phyloP scores from a whole-genome alignment of 2,797 vertebrate species.

The Tachyglossus aculeatus region DNA sequence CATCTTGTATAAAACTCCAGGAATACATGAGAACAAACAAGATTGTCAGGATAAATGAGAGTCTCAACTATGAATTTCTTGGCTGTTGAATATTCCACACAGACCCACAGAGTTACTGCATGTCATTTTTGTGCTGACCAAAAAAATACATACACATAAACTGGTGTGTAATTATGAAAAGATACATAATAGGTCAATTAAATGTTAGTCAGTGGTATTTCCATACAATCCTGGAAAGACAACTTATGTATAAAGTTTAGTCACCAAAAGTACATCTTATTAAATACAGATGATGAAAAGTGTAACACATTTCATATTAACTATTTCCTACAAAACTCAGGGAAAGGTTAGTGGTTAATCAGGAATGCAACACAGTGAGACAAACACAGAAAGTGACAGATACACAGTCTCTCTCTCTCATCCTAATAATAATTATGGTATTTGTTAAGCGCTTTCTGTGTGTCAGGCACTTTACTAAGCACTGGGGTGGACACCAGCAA shows the following conservation, averaged over 20 bases:
- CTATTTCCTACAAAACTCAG: conserved; percentile 13
- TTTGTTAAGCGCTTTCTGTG: too few species aligned
- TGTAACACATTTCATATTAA: not conserved
- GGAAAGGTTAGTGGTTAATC: not conserved
- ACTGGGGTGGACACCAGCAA: too few species aligned
- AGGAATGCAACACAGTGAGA: not conserved
- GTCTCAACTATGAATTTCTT: not conserved
- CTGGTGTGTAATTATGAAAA: not conserved
- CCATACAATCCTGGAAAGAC: conserved; percentile 25
- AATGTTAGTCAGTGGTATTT: conserved; percentile 8
- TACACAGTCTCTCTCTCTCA: too few species aligned
- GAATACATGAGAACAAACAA: not conserved
- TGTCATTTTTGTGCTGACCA: not conserved
- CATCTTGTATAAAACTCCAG: not conserved
- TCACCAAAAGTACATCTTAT: conserved; percentile 25
- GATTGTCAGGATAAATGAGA: not conserved
- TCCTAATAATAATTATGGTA: too few species aligned
- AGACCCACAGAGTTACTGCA: conserved; percentile 3
- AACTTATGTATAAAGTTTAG: conserved; percentile 22
- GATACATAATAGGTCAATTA: not conserved
- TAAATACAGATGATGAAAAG: not conserved
- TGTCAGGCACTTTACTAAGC: too few species aligned
- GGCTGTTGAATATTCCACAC: not conserved
- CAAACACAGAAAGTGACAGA: not conserved
- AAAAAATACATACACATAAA: not conserved